Evolutionary conservation across 2,888 invertebrate genomes (phyloP).

Genomic region (Cerastis leucographa): DNA sequence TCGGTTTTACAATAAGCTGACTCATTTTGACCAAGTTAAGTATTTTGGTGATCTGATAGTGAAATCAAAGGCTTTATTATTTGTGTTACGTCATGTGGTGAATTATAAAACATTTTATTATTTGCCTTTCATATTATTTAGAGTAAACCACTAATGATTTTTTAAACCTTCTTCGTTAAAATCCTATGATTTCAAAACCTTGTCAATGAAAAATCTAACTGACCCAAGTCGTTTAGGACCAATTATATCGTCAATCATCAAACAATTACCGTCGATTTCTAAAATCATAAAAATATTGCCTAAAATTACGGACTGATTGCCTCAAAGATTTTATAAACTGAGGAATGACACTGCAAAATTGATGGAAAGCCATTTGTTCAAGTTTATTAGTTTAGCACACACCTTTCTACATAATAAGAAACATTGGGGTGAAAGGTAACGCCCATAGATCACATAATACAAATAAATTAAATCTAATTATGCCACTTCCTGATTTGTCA

Average conservation of each 20-base stretch:
- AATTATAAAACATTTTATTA: constrained; percentile 16
- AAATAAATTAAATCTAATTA: not conserved
- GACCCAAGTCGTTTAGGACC: not conserved
- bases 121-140: constrained; percentile 10
- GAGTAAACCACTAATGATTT: not conserved
- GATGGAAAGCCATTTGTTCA: constrained; percentile 21
- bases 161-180: not conserved
- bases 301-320: constrained; percentile 8
- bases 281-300: not conserved
- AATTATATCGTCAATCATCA: constrained; percentile 13
- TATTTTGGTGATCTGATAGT: not conserved
- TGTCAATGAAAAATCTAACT: not conserved
- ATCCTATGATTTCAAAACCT: not conserved
- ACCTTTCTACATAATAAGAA: constrained; percentile 21
- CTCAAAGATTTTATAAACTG: not conserved
- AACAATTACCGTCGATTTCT: not conserved
- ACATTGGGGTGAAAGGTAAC: not conserved
- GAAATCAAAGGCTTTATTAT: constrained; percentile 18
- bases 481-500: not conserved
- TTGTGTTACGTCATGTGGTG: constrained; percentile 36
- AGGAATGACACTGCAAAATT: constrained; percentile 25
- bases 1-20: constrained; percentile 10
- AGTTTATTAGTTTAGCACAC: not conserved
- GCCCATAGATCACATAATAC: not conserved
- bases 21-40: not conserved